These are phyloP conservation scores for Cathartes aura DNA, from an alignment of 2,113 vertebrate genomes.

Conservation along the genomic window DNA sequence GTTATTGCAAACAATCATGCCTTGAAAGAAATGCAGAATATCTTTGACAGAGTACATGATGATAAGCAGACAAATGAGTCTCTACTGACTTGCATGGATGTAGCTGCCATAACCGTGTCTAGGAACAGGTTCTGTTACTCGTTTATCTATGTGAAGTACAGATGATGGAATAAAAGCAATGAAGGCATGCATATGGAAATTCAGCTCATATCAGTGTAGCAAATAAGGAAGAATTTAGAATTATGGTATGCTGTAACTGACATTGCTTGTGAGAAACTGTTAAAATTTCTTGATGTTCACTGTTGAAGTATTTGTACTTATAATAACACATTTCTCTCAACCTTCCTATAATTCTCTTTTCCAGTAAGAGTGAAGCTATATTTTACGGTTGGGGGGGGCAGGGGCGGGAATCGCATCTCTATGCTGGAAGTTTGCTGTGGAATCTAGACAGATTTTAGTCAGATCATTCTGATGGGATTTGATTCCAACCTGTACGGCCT, in stretches of 20 bases:
- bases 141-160: neutral
- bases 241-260: neutral
- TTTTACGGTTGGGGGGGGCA: neutral
- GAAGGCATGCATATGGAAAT: neutral
- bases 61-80: neutral
- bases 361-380: neutral
- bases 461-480: neutral
- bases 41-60: neutral
- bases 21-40: neutral
- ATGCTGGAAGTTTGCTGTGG: neutral
- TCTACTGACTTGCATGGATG: neutral
- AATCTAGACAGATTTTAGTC: neutral
- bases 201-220: neutral
- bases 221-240: neutral
- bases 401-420: neutral
- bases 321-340: neutral
- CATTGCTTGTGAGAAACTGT: neutral
- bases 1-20: neutral
- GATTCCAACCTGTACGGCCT: neutral
- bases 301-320: neutral
- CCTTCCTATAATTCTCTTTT: neutral
- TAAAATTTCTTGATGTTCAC: neutral
- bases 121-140: neutral
- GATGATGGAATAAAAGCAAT: neutral
- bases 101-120: neutral